Conservation (phyloP, 2,888 invertebrate species). For the Cordylochernes scorpioides region DNA sequence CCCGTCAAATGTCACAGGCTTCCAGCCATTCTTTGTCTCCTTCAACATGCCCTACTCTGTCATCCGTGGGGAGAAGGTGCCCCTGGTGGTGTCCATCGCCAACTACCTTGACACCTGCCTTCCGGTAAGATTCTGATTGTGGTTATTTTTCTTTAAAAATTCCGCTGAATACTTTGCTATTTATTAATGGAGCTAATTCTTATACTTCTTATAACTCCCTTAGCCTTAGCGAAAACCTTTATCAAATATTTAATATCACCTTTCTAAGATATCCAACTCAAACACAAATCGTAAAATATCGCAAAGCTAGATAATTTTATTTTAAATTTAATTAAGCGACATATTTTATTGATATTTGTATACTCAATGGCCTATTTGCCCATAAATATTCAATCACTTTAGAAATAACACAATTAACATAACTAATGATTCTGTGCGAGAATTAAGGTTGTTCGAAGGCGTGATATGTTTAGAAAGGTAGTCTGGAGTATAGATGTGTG, state of each 20-base stretch:
- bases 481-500: too few relatives aligned
- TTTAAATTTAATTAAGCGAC: too few relatives aligned
- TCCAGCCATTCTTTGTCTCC: constrained; percentile 55
- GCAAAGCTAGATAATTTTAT: too few relatives aligned
- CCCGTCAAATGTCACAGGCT: constrained; percentile 34
- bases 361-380: too few relatives aligned
- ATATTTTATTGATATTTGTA: too few relatives aligned
- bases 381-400: too few relatives aligned
- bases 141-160: background rate
- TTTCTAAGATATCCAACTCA: too few relatives aligned
- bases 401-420: too few relatives aligned
- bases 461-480: too few relatives aligned
- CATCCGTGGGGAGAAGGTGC: constrained; percentile 62
- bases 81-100: constrained; percentile 57
- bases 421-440: too few relatives aligned
- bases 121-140: constrained; percentile 28
- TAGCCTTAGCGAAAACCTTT: background rate
- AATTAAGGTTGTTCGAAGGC: too few relatives aligned
- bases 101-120: constrained; percentile 50
- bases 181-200: background rate
- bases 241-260: background rate
- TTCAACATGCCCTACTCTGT: constrained; percentile 65
- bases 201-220: background rate
- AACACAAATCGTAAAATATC: too few relatives aligned
- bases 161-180: background rate